Percentiles rank a stretch among this genome's conserved stretches.
These are phyloP conservation scores for Mustela nigripes DNA, from an alignment of 2,113 vertebrate species.

Conservation along the genomic window DNA sequence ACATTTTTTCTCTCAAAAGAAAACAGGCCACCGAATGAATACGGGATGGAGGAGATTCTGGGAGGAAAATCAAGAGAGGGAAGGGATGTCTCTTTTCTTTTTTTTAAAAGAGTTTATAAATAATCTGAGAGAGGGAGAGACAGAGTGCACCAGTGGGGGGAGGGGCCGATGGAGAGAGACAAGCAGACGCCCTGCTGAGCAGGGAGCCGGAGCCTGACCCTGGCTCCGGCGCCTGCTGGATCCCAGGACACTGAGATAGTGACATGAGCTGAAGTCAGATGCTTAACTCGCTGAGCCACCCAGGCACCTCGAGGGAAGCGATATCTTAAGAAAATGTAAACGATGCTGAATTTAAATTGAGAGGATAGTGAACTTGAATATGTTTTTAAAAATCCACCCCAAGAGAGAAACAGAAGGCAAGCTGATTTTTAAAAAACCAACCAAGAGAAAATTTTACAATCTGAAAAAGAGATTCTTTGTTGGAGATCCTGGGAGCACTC, in stretches of 20 bases:
- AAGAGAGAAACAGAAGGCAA: neutral
- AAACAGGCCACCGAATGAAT: constrained; percentile 46
- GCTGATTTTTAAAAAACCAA: constrained; percentile 25
- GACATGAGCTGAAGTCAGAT: too few relatives aligned
- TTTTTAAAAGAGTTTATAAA: too few relatives aligned
- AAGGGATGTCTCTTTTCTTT: neutral
- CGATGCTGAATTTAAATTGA: neutral
- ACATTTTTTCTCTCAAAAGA: constrained; percentile 65
- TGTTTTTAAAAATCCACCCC: neutral
- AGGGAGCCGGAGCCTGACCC: too few relatives aligned
- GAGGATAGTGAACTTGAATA: neutral
- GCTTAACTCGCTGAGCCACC: too few relatives aligned
- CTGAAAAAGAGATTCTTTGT: constrained; percentile 7
- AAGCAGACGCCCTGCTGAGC: too few relatives aligned
- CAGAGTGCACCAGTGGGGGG: too few relatives aligned
- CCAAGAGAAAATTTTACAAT: neutral
- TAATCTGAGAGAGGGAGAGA: too few relatives aligned
- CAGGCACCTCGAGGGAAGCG: too few relatives aligned
- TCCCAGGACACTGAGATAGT: too few relatives aligned
- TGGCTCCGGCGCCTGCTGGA: too few relatives aligned
- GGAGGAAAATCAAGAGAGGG: neutral
- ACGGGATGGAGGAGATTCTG: neutral
- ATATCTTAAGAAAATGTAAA: too few relatives aligned
- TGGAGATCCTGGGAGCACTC: neutral
- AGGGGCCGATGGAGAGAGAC: too few relatives aligned